Percentiles rank a stretch among this genome's conserved stretches.
phyloP scores from a whole-genome alignment of 2,797 vertebrate species.

The Limosa lapponica region DNA sequence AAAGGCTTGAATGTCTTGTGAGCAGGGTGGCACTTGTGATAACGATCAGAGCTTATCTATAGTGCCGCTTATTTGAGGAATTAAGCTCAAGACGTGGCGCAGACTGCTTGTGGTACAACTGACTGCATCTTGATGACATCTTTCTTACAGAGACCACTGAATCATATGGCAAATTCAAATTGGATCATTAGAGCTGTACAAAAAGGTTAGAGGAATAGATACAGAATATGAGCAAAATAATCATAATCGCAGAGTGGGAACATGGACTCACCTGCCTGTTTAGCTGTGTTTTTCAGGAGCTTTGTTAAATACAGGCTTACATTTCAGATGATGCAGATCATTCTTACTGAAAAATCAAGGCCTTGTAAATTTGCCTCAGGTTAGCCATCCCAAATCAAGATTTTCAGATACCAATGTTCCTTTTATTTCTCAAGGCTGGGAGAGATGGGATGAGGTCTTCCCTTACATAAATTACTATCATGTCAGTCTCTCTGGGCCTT shows the following conservation, averaged over 20 bases:
- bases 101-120: background rate
- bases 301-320: background rate
- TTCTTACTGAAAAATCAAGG: background rate
- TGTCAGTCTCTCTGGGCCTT: background rate
- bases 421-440: background rate
- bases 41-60: background rate
- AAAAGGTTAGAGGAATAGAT: background rate
- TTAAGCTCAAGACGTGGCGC: accelerated
- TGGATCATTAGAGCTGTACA: background rate
- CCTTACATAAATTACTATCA: background rate
- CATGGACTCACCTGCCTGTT: background rate
- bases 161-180: background rate
- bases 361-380: background rate
- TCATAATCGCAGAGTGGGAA: background rate
- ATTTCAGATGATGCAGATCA: accelerated
- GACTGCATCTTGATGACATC: background rate
- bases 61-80: background rate
- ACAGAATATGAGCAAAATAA: background rate
- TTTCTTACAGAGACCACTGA: background rate
- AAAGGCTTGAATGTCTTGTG: background rate
- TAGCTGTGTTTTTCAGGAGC: background rate
- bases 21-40: background rate
- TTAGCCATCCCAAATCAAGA: background rate
- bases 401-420: background rate
- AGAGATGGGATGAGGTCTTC: background rate